These are phyloP conservation scores for Aix galericulata DNA, from an alignment of 2,113 vertebrate genomes.

Conservation along the genomic window DNA sequence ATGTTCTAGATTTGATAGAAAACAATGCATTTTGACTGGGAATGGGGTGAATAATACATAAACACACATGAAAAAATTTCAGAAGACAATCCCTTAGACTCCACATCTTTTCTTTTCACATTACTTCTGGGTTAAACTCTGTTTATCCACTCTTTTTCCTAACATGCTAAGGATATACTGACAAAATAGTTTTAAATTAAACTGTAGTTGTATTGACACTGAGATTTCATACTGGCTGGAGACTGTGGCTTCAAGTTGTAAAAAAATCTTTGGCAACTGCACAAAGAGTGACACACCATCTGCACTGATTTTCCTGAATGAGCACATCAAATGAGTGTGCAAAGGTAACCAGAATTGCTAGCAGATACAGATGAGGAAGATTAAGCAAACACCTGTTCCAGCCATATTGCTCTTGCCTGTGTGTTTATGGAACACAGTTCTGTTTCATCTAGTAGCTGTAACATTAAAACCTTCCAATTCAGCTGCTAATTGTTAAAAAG, in stretches of 20 bases:
- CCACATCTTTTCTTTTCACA: accelerated
- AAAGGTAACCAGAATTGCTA: slow-evolving; percentile 35
- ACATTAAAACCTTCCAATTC: slow-evolving; percentile 16
- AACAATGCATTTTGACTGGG: background rate
- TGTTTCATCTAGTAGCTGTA: background rate
- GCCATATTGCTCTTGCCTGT: background rate
- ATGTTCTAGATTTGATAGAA: background rate
- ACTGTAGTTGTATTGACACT: background rate
- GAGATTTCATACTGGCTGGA: background rate
- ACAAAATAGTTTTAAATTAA: background rate
- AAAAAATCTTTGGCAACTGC: background rate
- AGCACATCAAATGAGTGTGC: background rate
- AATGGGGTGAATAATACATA: background rate
- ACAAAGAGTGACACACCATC: background rate
- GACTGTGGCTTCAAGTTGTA: background rate
- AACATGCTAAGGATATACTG: background rate
- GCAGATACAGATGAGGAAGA: slow-evolving; percentile 31
- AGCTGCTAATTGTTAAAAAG: background rate
- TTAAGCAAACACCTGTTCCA: slow-evolving; percentile 45
- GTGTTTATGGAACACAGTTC: background rate
- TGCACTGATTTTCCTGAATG: slow-evolving; percentile 15
- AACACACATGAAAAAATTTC: background rate
- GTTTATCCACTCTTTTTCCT: background rate
- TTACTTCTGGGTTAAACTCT: background rate
- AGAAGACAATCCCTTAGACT: background rate